Evolutionary conservation across 2,888 invertebrate species (phyloP).

Genomic region (Podotricha telesiphe): DNA sequence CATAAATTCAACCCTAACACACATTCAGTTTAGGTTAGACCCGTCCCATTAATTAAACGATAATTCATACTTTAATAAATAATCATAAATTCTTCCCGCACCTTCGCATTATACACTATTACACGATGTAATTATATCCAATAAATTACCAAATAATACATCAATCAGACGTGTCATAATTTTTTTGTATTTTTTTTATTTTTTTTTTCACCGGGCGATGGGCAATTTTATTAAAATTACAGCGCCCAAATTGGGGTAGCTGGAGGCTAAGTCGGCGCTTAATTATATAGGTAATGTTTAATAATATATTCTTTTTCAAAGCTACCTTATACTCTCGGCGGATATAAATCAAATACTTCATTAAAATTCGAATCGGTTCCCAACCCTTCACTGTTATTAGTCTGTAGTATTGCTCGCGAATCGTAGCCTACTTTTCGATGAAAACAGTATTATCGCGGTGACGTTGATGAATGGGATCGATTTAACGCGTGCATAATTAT

Average conservation of each 20-base stretch:
- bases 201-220: conserved; percentile 63
- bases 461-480: conserved; percentile 59
- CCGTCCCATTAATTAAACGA: conserved; percentile 82
- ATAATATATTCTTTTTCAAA: conserved; percentile 82
- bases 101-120: conserved; percentile 78
- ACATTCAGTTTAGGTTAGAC: conserved; percentile 79
- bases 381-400: conserved; percentile 79
- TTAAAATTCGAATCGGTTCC: conserved; percentile 74
- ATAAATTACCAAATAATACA: conserved; percentile 84
- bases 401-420: conserved; percentile 68
- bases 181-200: conserved; percentile 78
- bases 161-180: conserved; percentile 84
- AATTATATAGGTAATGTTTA: conserved; percentile 83
- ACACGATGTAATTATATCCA: conserved; percentile 82
- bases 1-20: conserved; percentile 80
- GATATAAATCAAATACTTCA: conserved; percentile 84
- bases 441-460: conserved; percentile 64
- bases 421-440: conserved; percentile 62
- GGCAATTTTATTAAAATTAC: conserved; percentile 83
- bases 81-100: conserved; percentile 80
- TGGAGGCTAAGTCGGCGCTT: conserved; percentile 74
- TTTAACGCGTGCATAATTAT: conserved; percentile 51
- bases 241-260: conserved; percentile 80
- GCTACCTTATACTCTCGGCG: conserved; percentile 79
- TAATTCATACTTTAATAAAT: conserved; percentile 84